Evolutionary conservation across 2,888 invertebrate species (phyloP).

Genomic region (Sesia apiformis): DNA sequence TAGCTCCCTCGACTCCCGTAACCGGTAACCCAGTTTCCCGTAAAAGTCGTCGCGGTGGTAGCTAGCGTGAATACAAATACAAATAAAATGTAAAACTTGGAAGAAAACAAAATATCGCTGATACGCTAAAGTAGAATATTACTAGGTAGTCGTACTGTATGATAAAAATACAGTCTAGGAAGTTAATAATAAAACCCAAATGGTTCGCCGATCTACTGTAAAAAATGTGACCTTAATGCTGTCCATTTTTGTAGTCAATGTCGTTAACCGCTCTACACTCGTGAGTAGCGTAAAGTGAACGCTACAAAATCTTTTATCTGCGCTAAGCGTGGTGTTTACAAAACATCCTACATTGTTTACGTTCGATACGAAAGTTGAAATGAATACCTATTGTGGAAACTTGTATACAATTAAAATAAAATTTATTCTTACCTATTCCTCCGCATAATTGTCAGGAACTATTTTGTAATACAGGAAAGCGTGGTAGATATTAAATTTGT

Average conservation of each 20-base stretch:
- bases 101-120: conserved; percentile 14
- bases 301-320: conserved; percentile 28
- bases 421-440: conserved; percentile 62
- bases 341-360: neutral
- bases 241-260: conserved; percentile 23
- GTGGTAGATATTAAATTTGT: conserved; percentile 40
- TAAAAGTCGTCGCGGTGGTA: conserved; percentile 55
- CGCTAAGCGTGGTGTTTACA: conserved; percentile 22
- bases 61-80: conserved; percentile 33
- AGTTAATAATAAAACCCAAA: conserved; percentile 4
- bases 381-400: neutral
- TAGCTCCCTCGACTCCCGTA: conserved; percentile 82
- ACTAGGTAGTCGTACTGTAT: too few species aligned
- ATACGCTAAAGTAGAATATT: conserved; percentile 8
- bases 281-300: conserved; percentile 16
- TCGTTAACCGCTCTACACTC: conserved; percentile 27
- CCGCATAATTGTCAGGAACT: conserved; percentile 36
- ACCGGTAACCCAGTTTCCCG: conserved; percentile 63
- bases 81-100: conserved; percentile 11
- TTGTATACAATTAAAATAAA: conserved; percentile 1
- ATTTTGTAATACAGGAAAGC: conserved; percentile 12
- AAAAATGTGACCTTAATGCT: conserved; percentile 13
- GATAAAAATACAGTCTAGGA: neutral
- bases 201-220: neutral
- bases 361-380: neutral